These are phyloP conservation scores for Schizothorax lantsangensis DNA, from an alignment of 2,797 vertebrate genomes.

Conservation along the genomic window DNA sequence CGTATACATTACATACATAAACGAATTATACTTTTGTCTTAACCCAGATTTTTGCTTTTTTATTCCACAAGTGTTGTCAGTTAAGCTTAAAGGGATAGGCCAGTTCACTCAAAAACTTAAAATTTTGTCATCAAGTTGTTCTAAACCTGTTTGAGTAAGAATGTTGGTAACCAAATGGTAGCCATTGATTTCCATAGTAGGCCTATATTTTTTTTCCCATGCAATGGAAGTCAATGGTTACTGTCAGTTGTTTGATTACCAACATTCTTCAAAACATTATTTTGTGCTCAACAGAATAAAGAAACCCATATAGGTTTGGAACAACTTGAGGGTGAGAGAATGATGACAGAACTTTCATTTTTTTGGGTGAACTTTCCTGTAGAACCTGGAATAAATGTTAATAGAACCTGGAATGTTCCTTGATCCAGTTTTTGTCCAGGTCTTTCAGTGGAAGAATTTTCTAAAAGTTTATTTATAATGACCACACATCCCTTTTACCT, in stretches of 20 bases:
- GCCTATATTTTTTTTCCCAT: background rate
- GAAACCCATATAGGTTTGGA: background rate
- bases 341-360: background rate
- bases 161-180: background rate
- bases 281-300: background rate
- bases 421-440: background rate
- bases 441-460: background rate
- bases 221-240: background rate
- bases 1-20: background rate
- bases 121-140: background rate
- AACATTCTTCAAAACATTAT: background rate
- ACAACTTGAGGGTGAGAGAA: background rate
- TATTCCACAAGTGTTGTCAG: background rate
- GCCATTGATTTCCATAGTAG: background rate
- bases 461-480: background rate
- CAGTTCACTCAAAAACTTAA: background rate
- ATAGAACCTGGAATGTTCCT: background rate
- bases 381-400: background rate
- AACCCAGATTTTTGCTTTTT: background rate
- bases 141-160: background rate
- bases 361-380: no score
- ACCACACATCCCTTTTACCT: conserved; percentile 28
- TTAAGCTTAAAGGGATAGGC: background rate
- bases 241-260: background rate
- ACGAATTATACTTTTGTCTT: background rate